Evolutionary conservation across 2,888 invertebrate genomes (phyloP).

Genomic region (Argyresthia albistria): DNA sequence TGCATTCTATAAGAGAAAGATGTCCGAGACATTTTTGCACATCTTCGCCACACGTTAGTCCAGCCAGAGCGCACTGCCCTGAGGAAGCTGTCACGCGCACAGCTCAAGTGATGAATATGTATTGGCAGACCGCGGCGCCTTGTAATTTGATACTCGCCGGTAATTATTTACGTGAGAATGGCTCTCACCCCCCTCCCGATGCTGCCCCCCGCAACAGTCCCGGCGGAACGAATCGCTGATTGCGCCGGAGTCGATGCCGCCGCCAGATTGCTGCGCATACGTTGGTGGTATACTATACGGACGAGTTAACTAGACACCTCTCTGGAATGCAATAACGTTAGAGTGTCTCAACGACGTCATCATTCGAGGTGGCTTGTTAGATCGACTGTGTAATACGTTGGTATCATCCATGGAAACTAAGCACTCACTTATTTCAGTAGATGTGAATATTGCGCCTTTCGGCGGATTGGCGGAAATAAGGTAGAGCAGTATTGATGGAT

Average conservation of each 20-base stretch:
- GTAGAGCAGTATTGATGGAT: too few species aligned
- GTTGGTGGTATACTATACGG: neutral
- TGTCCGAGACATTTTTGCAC: too few species aligned
- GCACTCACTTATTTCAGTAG: neutral
- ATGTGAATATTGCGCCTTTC: neutral
- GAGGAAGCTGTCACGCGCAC: conserved; percentile 68
- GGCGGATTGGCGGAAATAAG: neutral
- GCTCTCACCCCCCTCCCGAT: conserved; percentile 28
- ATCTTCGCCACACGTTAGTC: too few species aligned
- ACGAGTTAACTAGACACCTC: too few species aligned
- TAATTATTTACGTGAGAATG: conserved; percentile 72
- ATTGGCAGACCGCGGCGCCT: conserved; percentile 66
- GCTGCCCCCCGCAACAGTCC: conserved; percentile 18
- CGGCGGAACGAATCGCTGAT: conserved; percentile 65
- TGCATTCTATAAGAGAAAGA: too few species aligned
- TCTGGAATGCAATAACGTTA: too few species aligned
- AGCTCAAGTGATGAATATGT: conserved; percentile 64
- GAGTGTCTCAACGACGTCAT: too few species aligned
- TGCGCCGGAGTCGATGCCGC: conserved; percentile 58
- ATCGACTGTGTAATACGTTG: too few species aligned
- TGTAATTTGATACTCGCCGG: conserved; percentile 68
- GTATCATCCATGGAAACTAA: too few species aligned
- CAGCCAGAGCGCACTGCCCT: conserved; percentile 17
- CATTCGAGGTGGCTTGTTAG: too few species aligned
- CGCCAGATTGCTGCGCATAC: conserved; percentile 45